Evolutionary conservation across 2,888 invertebrate species (phyloP).

Genomic region (Mythimna loreyi): DNA sequence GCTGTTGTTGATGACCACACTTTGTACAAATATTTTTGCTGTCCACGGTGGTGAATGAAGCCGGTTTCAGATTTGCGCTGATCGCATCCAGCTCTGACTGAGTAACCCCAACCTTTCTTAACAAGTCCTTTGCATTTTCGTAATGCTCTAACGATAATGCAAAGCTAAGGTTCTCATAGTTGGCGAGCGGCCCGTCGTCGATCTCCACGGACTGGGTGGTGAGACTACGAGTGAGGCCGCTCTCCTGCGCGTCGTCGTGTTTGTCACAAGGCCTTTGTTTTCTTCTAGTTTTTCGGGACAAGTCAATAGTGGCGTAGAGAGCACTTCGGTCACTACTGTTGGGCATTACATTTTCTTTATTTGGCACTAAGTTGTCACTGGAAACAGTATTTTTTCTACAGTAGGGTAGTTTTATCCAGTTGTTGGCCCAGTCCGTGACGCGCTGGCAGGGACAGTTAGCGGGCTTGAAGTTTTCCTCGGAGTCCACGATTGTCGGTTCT

Average conservation of each 20-base stretch:
- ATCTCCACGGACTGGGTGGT: slow-evolving; percentile 71
- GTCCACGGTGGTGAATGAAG: slow-evolving; percentile 67
- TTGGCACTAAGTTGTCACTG: slow-evolving; percentile 79
- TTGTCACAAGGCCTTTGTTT: slow-evolving; percentile 71
- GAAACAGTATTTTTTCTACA: slow-evolving; percentile 82
- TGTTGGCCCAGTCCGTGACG: slow-evolving; percentile 93
- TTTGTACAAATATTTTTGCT: slow-evolving; percentile 88
- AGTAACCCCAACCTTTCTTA: slow-evolving; percentile 90
- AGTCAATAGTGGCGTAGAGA: slow-evolving; percentile 93
- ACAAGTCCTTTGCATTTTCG: slow-evolving; percentile 94
- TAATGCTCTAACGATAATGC: slow-evolving; percentile 94
- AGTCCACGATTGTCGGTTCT: slow-evolving; percentile 80
- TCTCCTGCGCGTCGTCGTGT: slow-evolving; percentile 47
- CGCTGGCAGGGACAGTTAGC: slow-evolving; percentile 91
- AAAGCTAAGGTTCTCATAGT: slow-evolving; percentile 95
- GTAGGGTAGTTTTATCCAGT: slow-evolving; percentile 91
- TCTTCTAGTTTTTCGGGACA: slow-evolving; percentile 92
- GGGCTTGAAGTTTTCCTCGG: slow-evolving; percentile 79
- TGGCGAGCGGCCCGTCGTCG: slow-evolving; percentile 88
- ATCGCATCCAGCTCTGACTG: slow-evolving; percentile 87
- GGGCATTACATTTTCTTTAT: slow-evolving; percentile 89
- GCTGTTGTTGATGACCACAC: slow-evolving; percentile 90
- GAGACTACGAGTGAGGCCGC: slow-evolving; percentile 38
- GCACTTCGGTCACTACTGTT: slow-evolving; percentile 81
- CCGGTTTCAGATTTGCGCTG: slow-evolving; percentile 76